These are phyloP conservation scores for Proteles cristata DNA, from an alignment of 2,113 vertebrate species.

Conservation along the genomic window DNA sequence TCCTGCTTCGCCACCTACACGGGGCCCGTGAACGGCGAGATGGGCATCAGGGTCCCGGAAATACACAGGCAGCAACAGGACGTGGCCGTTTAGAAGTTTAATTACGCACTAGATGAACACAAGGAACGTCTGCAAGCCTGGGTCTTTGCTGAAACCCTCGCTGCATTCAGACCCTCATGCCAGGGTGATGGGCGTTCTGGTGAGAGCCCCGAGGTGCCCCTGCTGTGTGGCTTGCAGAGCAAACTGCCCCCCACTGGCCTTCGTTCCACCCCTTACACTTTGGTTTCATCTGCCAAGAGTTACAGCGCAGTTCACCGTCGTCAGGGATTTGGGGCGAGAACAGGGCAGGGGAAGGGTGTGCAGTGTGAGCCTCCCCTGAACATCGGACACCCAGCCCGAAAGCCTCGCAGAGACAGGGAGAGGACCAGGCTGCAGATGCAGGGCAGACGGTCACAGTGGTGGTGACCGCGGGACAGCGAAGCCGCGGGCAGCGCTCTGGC, in stretches of 20 bases:
- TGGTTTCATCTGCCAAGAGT: fast-evolving
- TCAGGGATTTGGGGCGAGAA: neutral
- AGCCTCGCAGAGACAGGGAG: neutral
- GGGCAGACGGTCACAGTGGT: neutral
- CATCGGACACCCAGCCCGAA: too few species aligned
- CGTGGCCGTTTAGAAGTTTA: fast-evolving
- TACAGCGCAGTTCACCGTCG: too few species aligned
- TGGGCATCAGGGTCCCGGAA: neutral
- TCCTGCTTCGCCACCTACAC: too few species aligned
- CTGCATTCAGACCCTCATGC: too few species aligned
- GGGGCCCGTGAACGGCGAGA: neutral
- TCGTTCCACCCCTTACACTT: fast-evolving
- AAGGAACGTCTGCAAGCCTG: neutral
- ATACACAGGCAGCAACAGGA: neutral
- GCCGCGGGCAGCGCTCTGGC: too few species aligned
- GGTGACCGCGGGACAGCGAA: neutral
- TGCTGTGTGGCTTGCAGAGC: neutral
- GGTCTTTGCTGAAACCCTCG: fast-evolving
- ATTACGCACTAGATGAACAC: too few species aligned
- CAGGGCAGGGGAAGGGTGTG: neutral
- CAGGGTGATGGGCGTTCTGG: fast-evolving
- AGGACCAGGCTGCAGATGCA: neutral
- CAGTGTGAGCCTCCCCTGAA: fast-evolving
- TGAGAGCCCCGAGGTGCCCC: fast-evolving
- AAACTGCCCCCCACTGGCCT: neutral